These are phyloP conservation scores for Andrena hattorfiana DNA, from an alignment of 2,888 invertebrate species.

Conservation along the genomic window DNA sequence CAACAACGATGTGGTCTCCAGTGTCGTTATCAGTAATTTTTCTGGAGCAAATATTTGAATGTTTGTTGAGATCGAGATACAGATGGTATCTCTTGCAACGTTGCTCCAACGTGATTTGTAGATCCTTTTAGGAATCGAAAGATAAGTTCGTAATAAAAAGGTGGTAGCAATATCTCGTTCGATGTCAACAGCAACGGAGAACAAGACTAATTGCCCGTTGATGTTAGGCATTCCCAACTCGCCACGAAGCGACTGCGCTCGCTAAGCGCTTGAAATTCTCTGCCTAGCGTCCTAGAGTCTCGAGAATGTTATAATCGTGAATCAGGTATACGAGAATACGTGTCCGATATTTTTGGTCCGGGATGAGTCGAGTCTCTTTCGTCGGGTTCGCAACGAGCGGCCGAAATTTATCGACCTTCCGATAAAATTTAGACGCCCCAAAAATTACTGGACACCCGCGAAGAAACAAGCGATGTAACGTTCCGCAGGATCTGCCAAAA, in stretches of 20 bases:
- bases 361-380: conserved; percentile 15
- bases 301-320: conserved; percentile 30
- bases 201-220: not conserved
- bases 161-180: not conserved
- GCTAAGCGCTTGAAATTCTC: conserved; percentile 28
- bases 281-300: not conserved
- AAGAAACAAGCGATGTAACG: conserved; percentile 13
- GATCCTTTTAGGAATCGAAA: not conserved
- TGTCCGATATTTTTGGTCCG: conserved; percentile 46
- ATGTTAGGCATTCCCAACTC: not conserved
- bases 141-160: not conserved
- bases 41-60: conserved; percentile 46
- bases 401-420: conserved; percentile 26
- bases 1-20: not conserved
- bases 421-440: conserved; percentile 25
- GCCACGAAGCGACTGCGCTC: conserved; percentile 24
- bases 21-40: conserved; percentile 27
- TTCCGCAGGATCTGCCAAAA: not conserved
- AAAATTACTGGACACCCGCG: conserved; percentile 14
- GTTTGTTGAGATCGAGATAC: conserved; percentile 1
- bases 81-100: not conserved
- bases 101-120: conserved; percentile 5
- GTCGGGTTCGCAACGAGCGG: conserved; percentile 13
- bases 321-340: conserved; percentile 24
- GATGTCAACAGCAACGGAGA: conserved; percentile 2